Evolutionary conservation across 1,140 invertebrate genomes (phyloP).

Genomic region (Polypedilum vanderplanki): DNA sequence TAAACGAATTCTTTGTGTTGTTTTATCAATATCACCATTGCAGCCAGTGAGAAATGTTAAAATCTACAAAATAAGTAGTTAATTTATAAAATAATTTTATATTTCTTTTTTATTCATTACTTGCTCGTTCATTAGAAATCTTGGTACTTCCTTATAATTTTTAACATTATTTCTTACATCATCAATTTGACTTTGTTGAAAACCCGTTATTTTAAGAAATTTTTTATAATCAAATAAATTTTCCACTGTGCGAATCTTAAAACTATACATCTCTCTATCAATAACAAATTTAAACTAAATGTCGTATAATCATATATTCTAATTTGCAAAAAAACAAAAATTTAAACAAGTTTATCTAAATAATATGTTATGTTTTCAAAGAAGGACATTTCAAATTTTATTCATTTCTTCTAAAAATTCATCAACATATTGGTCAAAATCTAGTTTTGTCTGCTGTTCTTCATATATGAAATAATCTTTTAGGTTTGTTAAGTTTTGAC

Average conservation of each 20-base stretch:
- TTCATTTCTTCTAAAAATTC: background rate
- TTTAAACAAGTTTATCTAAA: background rate
- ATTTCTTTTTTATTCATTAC: background rate
- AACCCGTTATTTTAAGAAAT: background rate
- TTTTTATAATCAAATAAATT: background rate
- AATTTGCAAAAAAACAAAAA: background rate
- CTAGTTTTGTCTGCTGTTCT: conserved; percentile 36
- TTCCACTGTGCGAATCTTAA: background rate
- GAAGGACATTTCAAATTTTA: background rate
- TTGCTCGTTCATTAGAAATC: background rate
- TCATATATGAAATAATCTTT: conserved; percentile 45
- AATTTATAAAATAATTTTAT: background rate
- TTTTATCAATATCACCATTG: background rate
- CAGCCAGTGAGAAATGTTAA: background rate
- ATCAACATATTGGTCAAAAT: conserved; percentile 5
- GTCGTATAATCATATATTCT: background rate
- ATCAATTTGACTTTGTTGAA: background rate
- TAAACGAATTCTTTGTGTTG: conserved; percentile 36
- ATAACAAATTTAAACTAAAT: background rate
- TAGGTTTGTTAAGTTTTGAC: conserved; percentile 39
- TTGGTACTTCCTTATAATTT: background rate
- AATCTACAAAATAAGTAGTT: background rate
- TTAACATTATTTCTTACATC: background rate
- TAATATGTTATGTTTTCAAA: background rate
- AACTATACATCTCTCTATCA: background rate